Conservation (phyloP, 2,797 vertebrate species). For the Yasuhikotakia modesta region DNA sequence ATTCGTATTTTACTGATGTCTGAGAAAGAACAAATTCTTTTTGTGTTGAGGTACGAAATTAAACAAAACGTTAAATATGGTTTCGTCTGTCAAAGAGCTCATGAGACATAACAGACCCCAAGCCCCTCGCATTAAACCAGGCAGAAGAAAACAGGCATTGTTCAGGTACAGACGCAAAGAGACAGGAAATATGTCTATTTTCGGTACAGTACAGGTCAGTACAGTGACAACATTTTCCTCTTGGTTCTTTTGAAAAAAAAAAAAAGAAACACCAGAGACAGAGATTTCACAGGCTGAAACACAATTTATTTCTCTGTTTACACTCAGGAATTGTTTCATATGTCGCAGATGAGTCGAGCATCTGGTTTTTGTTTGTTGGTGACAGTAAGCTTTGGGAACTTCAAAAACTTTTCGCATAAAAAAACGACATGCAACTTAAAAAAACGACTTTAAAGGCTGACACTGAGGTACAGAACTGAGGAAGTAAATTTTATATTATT, state of each 20-base stretch:
- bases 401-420: background rate
- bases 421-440: slow-evolving; percentile 4
- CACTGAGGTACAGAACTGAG: too few species aligned
- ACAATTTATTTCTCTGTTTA: slow-evolving; percentile 25
- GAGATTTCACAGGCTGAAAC: background rate
- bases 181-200: slow-evolving; percentile 45
- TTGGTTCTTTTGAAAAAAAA: slow-evolving; percentile 22
- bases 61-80: slow-evolving; percentile 9
- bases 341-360: slow-evolving; percentile 12
- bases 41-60: background rate
- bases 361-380: slow-evolving; percentile 36
- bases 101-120: slow-evolving; percentile 8
- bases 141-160: slow-evolving; percentile 31
- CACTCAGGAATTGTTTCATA: background rate
- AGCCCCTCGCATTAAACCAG: slow-evolving; percentile 28
- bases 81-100: slow-evolving; percentile 10
- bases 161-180: slow-evolving; percentile 31
- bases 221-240: slow-evolving; percentile 22
- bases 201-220: slow-evolving; percentile 27
- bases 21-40: background rate
- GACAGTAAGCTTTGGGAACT: slow-evolving; percentile 21
- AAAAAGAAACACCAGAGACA: slow-evolving; percentile 17
- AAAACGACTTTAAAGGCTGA: background rate
- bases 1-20: background rate
- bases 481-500: background rate